Conservation (phyloP, 2,888 invertebrate species). For the Anaspis maculata region DNA sequence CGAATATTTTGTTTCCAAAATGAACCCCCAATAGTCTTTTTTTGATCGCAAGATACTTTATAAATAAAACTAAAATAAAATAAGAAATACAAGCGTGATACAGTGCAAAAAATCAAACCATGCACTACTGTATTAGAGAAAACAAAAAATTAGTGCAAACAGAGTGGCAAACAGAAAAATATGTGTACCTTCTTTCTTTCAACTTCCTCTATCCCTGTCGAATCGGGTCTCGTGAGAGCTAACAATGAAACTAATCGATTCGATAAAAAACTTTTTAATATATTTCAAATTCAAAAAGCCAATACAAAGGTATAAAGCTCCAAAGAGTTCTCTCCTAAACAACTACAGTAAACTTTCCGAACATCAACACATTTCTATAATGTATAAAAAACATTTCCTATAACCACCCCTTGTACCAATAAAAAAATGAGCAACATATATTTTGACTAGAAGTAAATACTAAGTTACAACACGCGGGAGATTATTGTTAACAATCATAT, state of each 20-base stretch:
- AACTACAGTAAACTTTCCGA: slow-evolving; percentile 25
- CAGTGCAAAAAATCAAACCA: background rate
- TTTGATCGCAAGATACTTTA: too few relatives aligned
- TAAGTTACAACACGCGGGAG: background rate
- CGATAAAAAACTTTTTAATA: slow-evolving; percentile 22
- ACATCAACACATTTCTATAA: slow-evolving; percentile 22
- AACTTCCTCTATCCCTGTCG: background rate
- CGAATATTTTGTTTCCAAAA: too few relatives aligned
- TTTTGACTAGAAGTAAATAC: slow-evolving; percentile 12
- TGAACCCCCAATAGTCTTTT: too few relatives aligned
- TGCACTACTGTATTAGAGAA: background rate
- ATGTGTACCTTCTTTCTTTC: background rate
- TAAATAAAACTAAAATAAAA: slow-evolving; percentile 1
- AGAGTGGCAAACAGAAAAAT: background rate
- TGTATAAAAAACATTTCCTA: slow-evolving; percentile 1
- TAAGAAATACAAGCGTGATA: slow-evolving; percentile 1
- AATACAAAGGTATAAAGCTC: slow-evolving; percentile 27
- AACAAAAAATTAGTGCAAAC: background rate
- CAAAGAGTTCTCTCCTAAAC: slow-evolving; percentile 26
- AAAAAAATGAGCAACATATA: slow-evolving; percentile 9
- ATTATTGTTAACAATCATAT: background rate
- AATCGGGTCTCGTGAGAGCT: background rate
- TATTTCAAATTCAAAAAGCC: slow-evolving; percentile 14
- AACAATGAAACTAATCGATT: slow-evolving; percentile 11
- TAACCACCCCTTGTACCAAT: slow-evolving; percentile 6